Conservation (phyloP, 2,113 vertebrate genomes). For the Phrynocephalus versicolor region DNA sequence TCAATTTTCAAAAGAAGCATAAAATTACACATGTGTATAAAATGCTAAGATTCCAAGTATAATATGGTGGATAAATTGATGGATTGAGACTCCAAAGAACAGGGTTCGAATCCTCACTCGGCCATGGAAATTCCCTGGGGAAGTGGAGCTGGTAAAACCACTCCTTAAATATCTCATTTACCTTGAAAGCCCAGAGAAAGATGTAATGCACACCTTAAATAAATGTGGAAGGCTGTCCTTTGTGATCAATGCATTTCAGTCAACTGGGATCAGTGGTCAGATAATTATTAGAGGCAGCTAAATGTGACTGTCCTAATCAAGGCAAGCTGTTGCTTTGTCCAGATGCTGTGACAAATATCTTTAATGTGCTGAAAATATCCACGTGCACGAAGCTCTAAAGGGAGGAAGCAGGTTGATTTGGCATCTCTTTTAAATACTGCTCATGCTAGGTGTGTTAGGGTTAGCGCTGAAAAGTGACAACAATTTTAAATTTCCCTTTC, state of each 20-base stretch:
- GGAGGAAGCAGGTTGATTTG: conserved; percentile 36
- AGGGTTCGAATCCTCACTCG: no score
- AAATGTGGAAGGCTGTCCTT: no score
- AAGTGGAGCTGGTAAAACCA: no score
- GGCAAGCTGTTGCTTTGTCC: not conserved
- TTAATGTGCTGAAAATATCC: conserved; percentile 21
- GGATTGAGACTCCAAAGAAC: no score
- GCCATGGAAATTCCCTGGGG: no score
- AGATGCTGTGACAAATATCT: conserved; percentile 3
- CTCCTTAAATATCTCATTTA: no score
- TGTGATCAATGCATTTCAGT: conserved; percentile 8
- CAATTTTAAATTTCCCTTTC: not conserved
- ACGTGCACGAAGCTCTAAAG: conserved; percentile 37
- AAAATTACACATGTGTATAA: no score
- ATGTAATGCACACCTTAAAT: no score
- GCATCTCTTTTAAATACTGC: conserved; percentile 15
- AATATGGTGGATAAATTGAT: no score
- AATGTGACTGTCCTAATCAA: conserved; percentile 8
- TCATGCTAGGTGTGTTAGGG: conserved; percentile 10
- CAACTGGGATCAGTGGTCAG: conserved; percentile 4
- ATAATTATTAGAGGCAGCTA: conserved; percentile 7
- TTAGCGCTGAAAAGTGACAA: conserved; percentile 28
- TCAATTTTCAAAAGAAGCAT: no score
- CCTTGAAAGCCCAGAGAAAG: no score
- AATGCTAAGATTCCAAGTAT: no score